These are phyloP conservation scores for Furcifer pardalis DNA, from an alignment of 2,797 vertebrate species.

Conservation along the genomic window DNA sequence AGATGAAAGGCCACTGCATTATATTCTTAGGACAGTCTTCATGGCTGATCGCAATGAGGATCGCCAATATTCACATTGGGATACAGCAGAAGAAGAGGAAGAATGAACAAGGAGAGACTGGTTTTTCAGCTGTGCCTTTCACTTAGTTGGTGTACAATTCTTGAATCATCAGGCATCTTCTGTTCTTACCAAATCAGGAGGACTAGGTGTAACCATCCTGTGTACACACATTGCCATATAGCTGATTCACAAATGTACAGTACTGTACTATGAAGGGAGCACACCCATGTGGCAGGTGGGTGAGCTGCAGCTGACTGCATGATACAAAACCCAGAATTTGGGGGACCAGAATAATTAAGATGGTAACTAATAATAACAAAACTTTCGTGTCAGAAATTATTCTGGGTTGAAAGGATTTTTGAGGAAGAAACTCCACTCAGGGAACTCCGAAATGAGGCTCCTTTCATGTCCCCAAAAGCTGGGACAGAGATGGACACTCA, in stretches of 20 bases:
- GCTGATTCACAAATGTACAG: constrained; percentile 24
- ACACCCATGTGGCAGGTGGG: constrained; percentile 71
- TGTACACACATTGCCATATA: neutral
- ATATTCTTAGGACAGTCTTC: no score
- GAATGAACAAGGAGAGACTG: neutral
- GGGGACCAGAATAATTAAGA: neutral
- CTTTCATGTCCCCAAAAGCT: no score
- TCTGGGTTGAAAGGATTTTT: no score
- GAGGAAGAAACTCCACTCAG: no score
- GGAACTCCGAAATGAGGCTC: no score
- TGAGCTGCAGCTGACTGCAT: constrained; percentile 62
- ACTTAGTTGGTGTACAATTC: neutral
- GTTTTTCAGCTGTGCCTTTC: neutral
- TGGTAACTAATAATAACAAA: no score
- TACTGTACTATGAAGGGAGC: constrained; percentile 62
- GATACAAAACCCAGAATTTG: constrained; percentile 7
- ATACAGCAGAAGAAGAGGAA: no score
- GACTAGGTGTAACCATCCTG: neutral
- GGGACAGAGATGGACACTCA: no score
- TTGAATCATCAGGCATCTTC: neutral
- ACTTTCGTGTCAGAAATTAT: no score
- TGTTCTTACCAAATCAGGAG: neutral
- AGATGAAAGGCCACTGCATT: no score
- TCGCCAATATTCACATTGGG: no score
- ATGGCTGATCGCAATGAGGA: no score